These are phyloP conservation scores for Hexactinellida sp. DNA, from an alignment of 37 sponge, comb jelly and placozoan species.

Conservation along the genomic window DNA sequence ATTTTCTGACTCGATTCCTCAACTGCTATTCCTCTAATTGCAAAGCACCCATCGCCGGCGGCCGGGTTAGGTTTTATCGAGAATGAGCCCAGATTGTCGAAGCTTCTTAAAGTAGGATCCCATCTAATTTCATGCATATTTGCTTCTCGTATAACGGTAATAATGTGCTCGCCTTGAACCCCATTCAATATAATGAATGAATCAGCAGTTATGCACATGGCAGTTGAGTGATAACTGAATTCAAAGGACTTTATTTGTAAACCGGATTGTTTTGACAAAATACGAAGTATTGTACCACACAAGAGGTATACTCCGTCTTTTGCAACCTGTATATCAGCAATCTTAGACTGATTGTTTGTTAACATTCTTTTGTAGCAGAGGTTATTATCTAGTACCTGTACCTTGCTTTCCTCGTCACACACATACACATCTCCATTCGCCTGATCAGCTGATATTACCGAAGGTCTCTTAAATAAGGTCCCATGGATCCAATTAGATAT, in stretches of 20 bases:
- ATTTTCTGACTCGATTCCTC: background rate
- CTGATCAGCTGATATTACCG: background rate
- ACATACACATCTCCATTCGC: background rate
- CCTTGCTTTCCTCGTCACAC: background rate
- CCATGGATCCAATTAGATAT: background rate
- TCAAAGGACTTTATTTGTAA: background rate
- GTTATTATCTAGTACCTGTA: background rate
- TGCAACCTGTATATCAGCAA: background rate
- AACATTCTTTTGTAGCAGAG: background rate
- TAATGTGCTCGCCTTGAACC: background rate
- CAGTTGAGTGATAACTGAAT: background rate
- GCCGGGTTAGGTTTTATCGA: background rate
- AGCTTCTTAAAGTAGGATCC: background rate
- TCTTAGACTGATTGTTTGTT: background rate
- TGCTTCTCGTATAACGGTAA: background rate
- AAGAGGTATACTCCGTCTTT: background rate
- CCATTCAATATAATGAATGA: background rate
- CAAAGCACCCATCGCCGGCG: background rate
- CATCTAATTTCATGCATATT: too few relatives aligned
- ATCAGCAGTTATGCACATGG: background rate
- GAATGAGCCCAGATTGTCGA: background rate
- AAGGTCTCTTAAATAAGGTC: too few relatives aligned
- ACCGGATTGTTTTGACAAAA: background rate
- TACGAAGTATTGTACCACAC: background rate
- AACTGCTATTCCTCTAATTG: background rate